These are phyloP conservation scores for Reticulitermes speratus DNA, from an alignment of 1,140 invertebrate species.

Conservation along the genomic window DNA sequence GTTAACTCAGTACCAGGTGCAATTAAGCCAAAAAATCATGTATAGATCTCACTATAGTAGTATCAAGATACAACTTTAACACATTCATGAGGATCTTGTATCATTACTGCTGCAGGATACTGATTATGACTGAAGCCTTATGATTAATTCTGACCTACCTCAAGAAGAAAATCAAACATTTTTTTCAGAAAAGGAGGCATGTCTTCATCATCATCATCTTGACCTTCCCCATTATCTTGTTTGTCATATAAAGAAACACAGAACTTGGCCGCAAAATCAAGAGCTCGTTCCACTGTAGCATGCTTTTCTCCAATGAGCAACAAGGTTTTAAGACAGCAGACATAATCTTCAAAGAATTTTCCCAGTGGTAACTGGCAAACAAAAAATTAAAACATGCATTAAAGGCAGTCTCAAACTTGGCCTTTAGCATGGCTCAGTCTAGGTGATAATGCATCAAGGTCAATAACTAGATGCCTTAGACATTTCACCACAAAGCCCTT, in stretches of 20 bases:
- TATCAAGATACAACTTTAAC: not conserved
- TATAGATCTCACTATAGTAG: not conserved
- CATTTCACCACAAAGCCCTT: too few relatives aligned
- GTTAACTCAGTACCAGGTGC: not conserved
- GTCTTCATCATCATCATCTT: not conserved
- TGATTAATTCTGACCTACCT: too few relatives aligned
- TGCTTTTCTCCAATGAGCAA: slow-evolving; percentile 61
- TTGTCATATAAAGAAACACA: slow-evolving; percentile 55
- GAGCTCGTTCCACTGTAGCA: slow-evolving; percentile 60
- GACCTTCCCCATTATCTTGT: slow-evolving; percentile 39
- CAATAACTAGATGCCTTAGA: too few relatives aligned
- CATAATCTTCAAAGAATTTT: not conserved
- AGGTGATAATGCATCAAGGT: not conserved
- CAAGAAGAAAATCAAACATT: not conserved
- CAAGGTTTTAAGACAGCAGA: slow-evolving; percentile 32
- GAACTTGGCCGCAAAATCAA: slow-evolving; percentile 66
- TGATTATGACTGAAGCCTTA: not conserved
- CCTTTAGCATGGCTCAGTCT: not conserved
- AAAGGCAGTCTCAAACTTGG: not conserved
- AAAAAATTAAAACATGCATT: not conserved
- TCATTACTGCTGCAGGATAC: not conserved
- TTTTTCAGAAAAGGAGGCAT: not conserved
- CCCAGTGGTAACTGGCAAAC: not conserved
- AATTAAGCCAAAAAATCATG: slow-evolving; percentile 27
- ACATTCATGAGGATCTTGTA: not conserved